Evolutionary conservation across 2,113 vertebrate species (phyloP).

Genomic region (Pimephales promelas): DNA sequence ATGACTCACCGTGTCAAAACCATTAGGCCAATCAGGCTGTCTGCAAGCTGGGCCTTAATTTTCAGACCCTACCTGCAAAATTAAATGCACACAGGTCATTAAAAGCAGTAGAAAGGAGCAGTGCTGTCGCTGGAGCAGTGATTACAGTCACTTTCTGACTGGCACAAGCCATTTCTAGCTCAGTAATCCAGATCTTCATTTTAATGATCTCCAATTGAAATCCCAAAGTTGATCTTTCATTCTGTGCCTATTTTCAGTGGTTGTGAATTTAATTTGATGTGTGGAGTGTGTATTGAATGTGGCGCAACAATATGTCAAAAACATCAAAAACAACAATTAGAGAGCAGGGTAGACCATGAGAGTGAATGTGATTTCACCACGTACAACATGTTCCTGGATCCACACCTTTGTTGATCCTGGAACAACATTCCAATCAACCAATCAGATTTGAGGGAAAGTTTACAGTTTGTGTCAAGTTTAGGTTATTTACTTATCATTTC

Average conservation of each 20-base stretch:
- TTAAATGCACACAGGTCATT: background rate
- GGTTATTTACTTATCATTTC: no score
- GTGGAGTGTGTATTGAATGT: background rate
- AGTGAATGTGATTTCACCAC: no score
- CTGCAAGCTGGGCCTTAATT: background rate
- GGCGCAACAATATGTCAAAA: background rate
- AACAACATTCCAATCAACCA: no score
- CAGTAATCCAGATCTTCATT: background rate
- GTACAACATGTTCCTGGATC: no score
- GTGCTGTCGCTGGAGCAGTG: background rate
- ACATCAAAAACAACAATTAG: no score
- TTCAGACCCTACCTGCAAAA: conserved; percentile 25
- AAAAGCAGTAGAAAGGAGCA: conserved; percentile 17
- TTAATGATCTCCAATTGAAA: background rate
- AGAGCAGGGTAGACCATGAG: no score
- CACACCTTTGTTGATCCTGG: no score
- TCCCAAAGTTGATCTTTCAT: background rate
- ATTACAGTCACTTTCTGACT: conserved; percentile 8
- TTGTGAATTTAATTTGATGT: background rate
- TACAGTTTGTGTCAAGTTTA: no score
- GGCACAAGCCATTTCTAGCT: background rate
- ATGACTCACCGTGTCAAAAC: conserved; percentile 41
- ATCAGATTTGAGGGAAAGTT: no score
- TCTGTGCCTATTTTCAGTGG: background rate
- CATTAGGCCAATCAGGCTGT: conserved; percentile 38